Evolutionary conservation across 1,140 invertebrate genomes (phyloP).

Genomic region (Gyrodactylus bullatarudis): DNA sequence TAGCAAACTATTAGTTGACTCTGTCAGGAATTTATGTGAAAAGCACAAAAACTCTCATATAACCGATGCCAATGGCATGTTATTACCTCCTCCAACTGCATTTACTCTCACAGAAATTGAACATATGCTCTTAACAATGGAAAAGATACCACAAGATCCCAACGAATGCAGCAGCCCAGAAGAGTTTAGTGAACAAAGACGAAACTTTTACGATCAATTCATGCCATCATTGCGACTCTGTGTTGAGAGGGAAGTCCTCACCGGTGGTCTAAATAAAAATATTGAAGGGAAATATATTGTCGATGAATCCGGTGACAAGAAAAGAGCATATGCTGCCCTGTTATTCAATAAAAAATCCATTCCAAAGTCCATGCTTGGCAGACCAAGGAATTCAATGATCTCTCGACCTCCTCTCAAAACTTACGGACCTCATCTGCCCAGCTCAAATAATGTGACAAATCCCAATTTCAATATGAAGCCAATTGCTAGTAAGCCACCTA

Average conservation of each 20-base stretch:
- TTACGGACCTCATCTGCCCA: neutral
- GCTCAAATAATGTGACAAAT: neutral
- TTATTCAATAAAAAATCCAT: neutral
- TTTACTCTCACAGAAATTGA: neutral
- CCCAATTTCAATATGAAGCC: neutral
- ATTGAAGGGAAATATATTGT: neutral
- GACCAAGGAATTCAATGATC: neutral
- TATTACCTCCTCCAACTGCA: neutral
- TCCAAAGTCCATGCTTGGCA: neutral
- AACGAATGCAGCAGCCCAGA: neutral
- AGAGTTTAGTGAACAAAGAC: neutral
- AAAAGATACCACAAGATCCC: neutral
- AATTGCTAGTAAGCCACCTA: neutral
- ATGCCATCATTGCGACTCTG: neutral
- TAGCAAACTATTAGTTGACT: conserved; percentile 12
- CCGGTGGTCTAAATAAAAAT: neutral
- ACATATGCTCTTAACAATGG: neutral
- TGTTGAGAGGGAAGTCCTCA: neutral
- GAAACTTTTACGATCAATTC: neutral
- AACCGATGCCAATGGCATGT: conserved; percentile 1
- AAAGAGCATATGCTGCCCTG: neutral
- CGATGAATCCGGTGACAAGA: conserved; percentile 2
- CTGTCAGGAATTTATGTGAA: conserved; percentile 11
- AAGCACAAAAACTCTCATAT: neutral
- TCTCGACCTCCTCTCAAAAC: neutral